Evolutionary conservation across 2,888 invertebrate genomes (phyloP).

Genomic region (Pegoplata infirma): DNA sequence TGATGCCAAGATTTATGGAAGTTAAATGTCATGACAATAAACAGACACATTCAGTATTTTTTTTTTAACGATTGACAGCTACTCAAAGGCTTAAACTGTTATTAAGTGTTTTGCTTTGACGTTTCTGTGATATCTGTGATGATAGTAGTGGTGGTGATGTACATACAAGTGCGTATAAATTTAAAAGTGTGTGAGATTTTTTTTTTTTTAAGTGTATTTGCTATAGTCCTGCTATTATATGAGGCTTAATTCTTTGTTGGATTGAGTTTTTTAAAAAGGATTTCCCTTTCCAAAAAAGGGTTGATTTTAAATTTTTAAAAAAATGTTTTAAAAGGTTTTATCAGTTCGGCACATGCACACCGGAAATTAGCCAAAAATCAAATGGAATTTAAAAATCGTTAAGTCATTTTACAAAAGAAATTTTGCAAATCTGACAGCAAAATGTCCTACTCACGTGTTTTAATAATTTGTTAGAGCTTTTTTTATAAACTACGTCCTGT

Average conservation of each 20-base stretch:
- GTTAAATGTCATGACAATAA: conserved; percentile 63
- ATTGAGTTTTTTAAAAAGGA: conserved; percentile 4
- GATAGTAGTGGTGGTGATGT: conserved; percentile 66
- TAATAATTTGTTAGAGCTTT: no score
- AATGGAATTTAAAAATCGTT: conserved; percentile 17
- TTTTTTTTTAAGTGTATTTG: no score
- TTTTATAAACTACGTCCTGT: no score
- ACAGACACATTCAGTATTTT: conserved; percentile 58
- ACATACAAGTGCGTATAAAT: conserved; percentile 1
- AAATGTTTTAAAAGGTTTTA: not conserved
- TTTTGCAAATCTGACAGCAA: no score
- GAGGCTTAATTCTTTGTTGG: not conserved
- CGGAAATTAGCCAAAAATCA: conserved; percentile 31
- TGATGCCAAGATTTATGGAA: conserved; percentile 63
- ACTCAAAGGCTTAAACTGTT: conserved; percentile 73
- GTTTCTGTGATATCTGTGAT: conserved; percentile 66
- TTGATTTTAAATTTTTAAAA: conserved; percentile 23
- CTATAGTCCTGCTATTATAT: no score
- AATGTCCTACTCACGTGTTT: no score
- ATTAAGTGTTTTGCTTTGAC: conserved; percentile 64
- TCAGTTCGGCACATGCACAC: not conserved
- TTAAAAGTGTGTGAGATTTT: conserved; percentile 2
- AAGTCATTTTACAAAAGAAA: no score
- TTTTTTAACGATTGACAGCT: conserved; percentile 72
- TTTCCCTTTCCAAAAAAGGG: conserved; percentile 8